A percentile compares a stretch with the other conserved stretches of the same genome.
Evolutionary conservation across 2,888 invertebrate genomes (phyloP).

Genomic region (Ophion obscuratus): DNA sequence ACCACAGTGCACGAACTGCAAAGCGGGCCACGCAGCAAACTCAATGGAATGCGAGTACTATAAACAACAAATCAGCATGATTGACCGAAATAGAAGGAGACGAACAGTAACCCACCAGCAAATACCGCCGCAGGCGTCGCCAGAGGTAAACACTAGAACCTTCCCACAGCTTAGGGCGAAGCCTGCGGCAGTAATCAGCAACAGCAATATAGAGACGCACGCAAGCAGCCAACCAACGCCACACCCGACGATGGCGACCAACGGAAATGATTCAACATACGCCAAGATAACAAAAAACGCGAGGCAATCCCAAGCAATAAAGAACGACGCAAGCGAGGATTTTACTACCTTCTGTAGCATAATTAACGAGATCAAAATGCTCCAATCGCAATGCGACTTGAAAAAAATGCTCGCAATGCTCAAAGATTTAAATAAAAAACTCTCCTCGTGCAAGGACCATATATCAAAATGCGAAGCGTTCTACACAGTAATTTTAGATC

Average conservation of each 20-base stretch:
- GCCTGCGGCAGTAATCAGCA: too few relatives aligned
- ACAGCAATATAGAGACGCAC: too few relatives aligned
- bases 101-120: background rate
- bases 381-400: slow-evolving; percentile 14
- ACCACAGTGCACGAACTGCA: background rate
- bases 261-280: background rate
- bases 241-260: background rate
- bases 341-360: too few relatives aligned
- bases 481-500: background rate
- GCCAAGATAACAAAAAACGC: background rate
- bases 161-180: too few relatives aligned
- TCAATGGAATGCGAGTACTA: too few relatives aligned
- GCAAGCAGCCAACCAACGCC: too few relatives aligned
- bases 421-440: slow-evolving; percentile 3
- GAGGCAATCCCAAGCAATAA: background rate
- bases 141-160: too few relatives aligned
- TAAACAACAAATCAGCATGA: too few relatives aligned
- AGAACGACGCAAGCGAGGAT: background rate
- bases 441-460: background rate
- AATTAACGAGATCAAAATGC: too few relatives aligned
- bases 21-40: too few relatives aligned
- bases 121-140: too few relatives aligned
- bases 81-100: background rate
- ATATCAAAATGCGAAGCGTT: slow-evolving; percentile 1
- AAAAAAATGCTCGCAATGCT: slow-evolving; percentile 24